phyloP scores from a whole-genome alignment of 2,113 vertebrate species.

The Nothobranchius furzeri region DNA sequence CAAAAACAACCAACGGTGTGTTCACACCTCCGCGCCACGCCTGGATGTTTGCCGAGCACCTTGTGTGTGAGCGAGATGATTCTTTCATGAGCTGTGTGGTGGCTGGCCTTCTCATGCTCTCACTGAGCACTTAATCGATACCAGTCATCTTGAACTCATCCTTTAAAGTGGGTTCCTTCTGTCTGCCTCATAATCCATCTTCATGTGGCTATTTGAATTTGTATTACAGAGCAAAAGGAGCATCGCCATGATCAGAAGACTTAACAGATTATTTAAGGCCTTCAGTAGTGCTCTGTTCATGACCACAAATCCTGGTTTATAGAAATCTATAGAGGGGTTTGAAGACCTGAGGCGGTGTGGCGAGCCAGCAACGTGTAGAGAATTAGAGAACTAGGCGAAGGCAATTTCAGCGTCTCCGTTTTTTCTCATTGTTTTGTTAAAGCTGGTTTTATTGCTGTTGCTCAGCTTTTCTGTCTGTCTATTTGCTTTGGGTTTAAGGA shows the following conservation, averaged over 20 bases:
- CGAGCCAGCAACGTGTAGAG: conserved; percentile 47
- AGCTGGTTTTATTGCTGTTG: conserved; percentile 74
- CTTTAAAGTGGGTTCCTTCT: conserved; percentile 62
- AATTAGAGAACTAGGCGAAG: conserved; percentile 48
- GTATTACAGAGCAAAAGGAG: conserved; percentile 65
- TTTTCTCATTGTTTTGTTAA: conserved; percentile 73
- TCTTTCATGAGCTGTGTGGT: conserved; percentile 73
- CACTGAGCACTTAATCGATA: conserved; percentile 79
- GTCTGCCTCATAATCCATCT: conserved; percentile 68
- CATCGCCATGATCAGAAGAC: conserved; percentile 66
- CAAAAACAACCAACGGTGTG: neutral
- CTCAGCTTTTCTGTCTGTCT: conserved; percentile 64
- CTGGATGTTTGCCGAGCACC: conserved; percentile 58
- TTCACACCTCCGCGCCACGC: conserved; percentile 22
- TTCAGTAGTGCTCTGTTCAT: conserved; percentile 62
- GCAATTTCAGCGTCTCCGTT: conserved; percentile 66
- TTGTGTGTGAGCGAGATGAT: conserved; percentile 59
- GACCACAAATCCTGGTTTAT: conserved; percentile 50
- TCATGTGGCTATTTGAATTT: conserved; percentile 73
- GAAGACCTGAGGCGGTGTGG: conserved; percentile 47
- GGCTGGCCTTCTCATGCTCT: conserved; percentile 63
- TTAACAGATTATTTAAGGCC: conserved; percentile 76
- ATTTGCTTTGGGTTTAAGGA: conserved; percentile 74
- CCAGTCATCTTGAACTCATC: conserved; percentile 76
- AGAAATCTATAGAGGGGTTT: conserved; percentile 63